Conservation (phyloP, 2,888 invertebrate species). For the Lithophane ornitopus region DNA sequence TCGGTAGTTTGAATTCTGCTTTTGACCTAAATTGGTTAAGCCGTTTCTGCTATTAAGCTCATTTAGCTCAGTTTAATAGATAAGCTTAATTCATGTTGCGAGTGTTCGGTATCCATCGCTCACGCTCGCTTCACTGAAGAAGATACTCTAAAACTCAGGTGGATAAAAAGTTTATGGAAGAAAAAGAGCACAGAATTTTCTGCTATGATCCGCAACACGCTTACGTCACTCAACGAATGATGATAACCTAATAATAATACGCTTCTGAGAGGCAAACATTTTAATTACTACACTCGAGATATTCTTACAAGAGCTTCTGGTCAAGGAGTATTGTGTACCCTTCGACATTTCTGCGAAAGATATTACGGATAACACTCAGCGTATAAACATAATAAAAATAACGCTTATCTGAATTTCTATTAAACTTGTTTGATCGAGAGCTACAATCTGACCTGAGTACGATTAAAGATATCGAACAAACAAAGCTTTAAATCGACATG, state of each 20-base stretch:
- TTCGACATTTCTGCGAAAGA: background rate
- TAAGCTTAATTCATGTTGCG: background rate
- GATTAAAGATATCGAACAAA: conserved; percentile 10
- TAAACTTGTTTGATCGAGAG: background rate
- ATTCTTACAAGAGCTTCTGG: conserved; percentile 7
- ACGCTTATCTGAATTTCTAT: background rate
- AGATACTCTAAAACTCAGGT: background rate
- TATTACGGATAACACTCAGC: background rate
- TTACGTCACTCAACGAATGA: background rate
- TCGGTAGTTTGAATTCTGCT: conserved; percentile 6
- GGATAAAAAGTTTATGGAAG: background rate
- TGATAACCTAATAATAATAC: conserved; percentile 3
- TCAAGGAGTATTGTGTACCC: conserved; percentile 8
- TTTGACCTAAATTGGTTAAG: conserved; percentile 17
- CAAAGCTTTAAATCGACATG: background rate
- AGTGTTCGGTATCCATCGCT: background rate
- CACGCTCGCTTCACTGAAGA: background rate
- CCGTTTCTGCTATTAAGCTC: background rate
- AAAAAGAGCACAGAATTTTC: background rate
- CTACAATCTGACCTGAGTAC: background rate
- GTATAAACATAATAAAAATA: background rate
- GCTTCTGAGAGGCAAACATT: background rate
- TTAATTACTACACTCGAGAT: background rate
- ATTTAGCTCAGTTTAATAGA: conserved; percentile 7
- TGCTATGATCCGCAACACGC: background rate